Evolutionary conservation across 2,797 vertebrate genomes (phyloP), one percentile per base, ranked within the genome.

Genomic region (Clarias fuscus): DNA sequence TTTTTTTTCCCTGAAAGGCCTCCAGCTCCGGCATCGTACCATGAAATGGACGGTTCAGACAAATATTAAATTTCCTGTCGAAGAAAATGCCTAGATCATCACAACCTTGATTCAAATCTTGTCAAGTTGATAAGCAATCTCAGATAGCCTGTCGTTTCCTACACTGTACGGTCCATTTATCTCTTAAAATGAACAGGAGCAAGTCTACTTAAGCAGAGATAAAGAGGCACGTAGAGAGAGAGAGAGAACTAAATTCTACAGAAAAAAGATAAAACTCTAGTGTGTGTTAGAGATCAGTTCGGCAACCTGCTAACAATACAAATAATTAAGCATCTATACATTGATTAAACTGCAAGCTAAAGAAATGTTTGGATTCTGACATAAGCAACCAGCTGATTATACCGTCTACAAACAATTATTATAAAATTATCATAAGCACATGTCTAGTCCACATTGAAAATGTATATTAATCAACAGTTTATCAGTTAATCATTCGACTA

Each of bases 81-180:
- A 18, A 27, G 53, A 17, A 20, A 77, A 59, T 59, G 27, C 18
- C 27, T 17, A 53, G 7, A 56, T 56, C 73, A 61, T 78, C 20
- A 22, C 76, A 33, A 61, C 73, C 43, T 56, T 76, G 24, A 27
- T 56, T 56, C 48, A 18, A 30, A 58, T 58, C 48, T 56, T 33
- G 15, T 77, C 53, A 77, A 58, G 53, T 30, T 76, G 24, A 75
- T 53, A 75, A 75, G 72, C 43, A 76, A 76, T 18, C 48, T 76
- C 14, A 58, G 30, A 77, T 77, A 53, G 24, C 13, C 27, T 59
- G 58, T 24, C 30, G 40, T 40, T 40, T 80, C 59, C 33, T 64
- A 62, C 18, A 61, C 33, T 64, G 33, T 24, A 64, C 7, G 30
- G 10, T 11, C 58, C 33, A 79, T 14, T 37, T 62, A 79, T 79